Conservation (phyloP, 2,113 vertebrate genomes). For the Chaetura pelagica region DNA sequence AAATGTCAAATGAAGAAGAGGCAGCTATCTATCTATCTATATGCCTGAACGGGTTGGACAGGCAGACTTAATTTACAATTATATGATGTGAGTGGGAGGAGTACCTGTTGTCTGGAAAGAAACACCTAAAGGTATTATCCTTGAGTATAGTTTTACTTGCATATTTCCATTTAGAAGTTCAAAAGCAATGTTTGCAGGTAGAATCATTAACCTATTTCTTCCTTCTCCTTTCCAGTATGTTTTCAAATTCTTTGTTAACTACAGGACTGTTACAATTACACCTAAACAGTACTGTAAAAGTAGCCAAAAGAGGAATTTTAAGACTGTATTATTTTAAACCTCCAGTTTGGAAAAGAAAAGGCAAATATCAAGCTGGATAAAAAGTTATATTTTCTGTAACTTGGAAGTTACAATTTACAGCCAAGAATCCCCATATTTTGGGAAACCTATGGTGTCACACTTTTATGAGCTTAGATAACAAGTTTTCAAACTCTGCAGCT, state of each 20-base stretch:
- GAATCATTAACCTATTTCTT: neutral
- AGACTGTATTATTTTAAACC: neutral
- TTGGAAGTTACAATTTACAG: neutral
- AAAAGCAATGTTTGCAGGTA: neutral
- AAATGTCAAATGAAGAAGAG: neutral
- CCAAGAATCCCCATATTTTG: neutral
- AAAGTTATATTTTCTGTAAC: neutral
- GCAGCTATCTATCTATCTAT: neutral
- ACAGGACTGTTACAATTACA: neutral
- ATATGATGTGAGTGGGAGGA: neutral
- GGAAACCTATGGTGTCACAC: neutral
- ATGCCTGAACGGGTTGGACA: neutral
- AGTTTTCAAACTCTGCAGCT: neutral
- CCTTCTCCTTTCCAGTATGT: neutral
- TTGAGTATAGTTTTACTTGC: neutral
- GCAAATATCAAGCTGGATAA: neutral
- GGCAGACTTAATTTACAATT: neutral
- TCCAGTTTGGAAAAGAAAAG: neutral
- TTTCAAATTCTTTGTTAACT: neutral
- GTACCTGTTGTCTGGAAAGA: neutral
- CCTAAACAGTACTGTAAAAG: neutral
- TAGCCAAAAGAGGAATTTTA: neutral
- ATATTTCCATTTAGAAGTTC: neutral
- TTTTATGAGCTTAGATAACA: neutral
- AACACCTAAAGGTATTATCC: neutral